These are phyloP conservation scores for Synanthedon myopaeformis DNA, from an alignment of 2,888 invertebrate species.

Conservation along the genomic window DNA sequence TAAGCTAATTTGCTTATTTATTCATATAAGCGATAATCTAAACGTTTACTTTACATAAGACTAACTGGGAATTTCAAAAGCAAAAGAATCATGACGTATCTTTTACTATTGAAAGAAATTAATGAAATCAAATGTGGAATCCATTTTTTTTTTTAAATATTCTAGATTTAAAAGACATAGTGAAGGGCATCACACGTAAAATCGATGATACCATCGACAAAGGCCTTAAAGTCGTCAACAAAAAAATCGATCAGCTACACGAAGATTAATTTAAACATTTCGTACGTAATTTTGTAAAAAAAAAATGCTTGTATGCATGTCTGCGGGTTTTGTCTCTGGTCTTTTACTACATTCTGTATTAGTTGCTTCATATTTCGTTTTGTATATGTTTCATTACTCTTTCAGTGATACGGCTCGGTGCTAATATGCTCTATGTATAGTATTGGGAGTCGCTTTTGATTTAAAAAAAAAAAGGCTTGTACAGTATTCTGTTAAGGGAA, in stretches of 20 bases:
- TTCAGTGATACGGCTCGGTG: too few relatives aligned
- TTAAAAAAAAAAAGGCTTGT: too few relatives aligned
- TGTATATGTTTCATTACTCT: too few relatives aligned
- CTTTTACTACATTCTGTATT: background rate
- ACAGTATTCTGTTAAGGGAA: too few relatives aligned
- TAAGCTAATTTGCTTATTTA: too few relatives aligned
- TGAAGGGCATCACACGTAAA: slow-evolving; percentile 26
- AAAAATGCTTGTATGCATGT: slow-evolving; percentile 31
- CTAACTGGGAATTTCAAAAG: too few relatives aligned
- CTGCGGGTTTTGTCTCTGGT: slow-evolving; percentile 5
- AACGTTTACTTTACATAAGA: too few relatives aligned
- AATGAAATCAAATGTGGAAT: background rate
- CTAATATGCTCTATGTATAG: too few relatives aligned
- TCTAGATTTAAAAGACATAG: slow-evolving; percentile 25
- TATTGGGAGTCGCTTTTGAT: too few relatives aligned
- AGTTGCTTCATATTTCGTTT: too few relatives aligned
- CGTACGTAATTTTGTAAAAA: slow-evolving; percentile 22
- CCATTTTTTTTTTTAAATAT: slow-evolving; percentile 14
- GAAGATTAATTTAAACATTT: slow-evolving; percentile 16
- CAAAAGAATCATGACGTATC: too few relatives aligned
- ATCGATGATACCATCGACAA: slow-evolving; percentile 40
- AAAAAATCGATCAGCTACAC: slow-evolving; percentile 41
- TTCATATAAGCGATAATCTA: too few relatives aligned
- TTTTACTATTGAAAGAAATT: background rate
- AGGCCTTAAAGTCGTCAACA: slow-evolving; percentile 38